These are phyloP conservation scores for Noctua comes DNA, from an alignment of 2,888 invertebrate genomes.

Conservation along the genomic window DNA sequence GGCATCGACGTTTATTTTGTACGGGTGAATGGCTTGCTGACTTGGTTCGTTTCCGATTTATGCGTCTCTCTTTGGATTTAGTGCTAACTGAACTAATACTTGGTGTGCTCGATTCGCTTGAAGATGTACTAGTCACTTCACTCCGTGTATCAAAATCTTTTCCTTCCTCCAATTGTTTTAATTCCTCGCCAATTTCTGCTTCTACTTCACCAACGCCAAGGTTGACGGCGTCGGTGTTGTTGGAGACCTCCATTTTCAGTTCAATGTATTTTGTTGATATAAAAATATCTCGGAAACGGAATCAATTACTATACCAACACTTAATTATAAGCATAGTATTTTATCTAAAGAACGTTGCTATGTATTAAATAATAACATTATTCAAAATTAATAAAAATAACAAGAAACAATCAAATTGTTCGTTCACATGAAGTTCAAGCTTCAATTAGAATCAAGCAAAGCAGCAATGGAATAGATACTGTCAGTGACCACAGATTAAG, in stretches of 20 bases:
- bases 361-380: slow-evolving; percentile 26
- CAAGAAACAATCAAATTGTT: slow-evolving; percentile 48
- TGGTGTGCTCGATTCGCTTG: slow-evolving; percentile 93
- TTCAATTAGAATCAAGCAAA: slow-evolving; percentile 8
- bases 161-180: slow-evolving; percentile 94
- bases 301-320: slow-evolving; percentile 29
- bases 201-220: slow-evolving; percentile 92
- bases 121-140: slow-evolving; percentile 96
- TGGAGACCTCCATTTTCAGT: slow-evolving; percentile 87
- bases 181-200: slow-evolving; percentile 94
- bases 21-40: slow-evolving; percentile 84
- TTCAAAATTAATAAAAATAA: slow-evolving; percentile 51
- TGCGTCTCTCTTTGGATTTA: slow-evolving; percentile 91
- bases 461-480: not conserved
- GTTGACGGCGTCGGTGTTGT: slow-evolving; percentile 91
- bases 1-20: slow-evolving; percentile 82
- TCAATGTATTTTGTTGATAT: slow-evolving; percentile 44
- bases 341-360: slow-evolving; percentile 22
- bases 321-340: slow-evolving; percentile 44
- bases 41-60: slow-evolving; percentile 90
- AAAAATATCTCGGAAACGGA: slow-evolving; percentile 23
- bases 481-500: not conserved
- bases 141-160: slow-evolving; percentile 95
- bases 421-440: slow-evolving; percentile 46
- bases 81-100: slow-evolving; percentile 95